These are phyloP conservation scores for Eolophus roseicapilla DNA, from an alignment of 2,113 vertebrate genomes.

Conservation along the genomic window DNA sequence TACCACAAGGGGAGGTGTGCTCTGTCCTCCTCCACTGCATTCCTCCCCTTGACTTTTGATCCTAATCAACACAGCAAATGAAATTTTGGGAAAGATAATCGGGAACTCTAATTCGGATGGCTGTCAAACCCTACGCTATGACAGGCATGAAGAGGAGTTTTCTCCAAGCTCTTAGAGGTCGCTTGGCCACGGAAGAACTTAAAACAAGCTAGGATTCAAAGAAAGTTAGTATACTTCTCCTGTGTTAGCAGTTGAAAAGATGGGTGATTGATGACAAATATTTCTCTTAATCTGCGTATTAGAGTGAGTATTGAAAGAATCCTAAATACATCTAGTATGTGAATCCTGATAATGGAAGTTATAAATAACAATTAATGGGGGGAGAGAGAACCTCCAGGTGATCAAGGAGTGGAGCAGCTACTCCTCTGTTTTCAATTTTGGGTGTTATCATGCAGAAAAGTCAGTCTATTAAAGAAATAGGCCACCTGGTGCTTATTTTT, in stretches of 20 bases:
- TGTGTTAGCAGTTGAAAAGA: not conserved
- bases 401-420: not conserved
- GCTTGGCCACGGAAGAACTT: not conserved
- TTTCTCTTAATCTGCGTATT: not conserved
- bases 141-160: not conserved
- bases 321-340: not conserved
- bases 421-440: not conserved
- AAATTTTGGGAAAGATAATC: not conserved
- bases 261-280: not conserved
- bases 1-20: not conserved
- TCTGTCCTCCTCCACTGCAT: not conserved
- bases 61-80: not conserved
- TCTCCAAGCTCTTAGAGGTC: not conserved
- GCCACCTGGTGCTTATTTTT: rapidly evolving
- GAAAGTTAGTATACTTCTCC: not conserved
- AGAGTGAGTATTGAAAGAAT: not conserved
- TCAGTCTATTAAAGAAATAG: not conserved
- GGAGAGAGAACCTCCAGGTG: not conserved
- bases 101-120: not conserved
- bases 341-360: not conserved
- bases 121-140: not conserved
- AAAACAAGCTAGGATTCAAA: not conserved
- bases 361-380: not conserved
- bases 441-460: not conserved
- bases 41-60: not conserved